Base-by-base conservation (phyloP, 2,797 vertebrate species). In the Pogoniulus pusillus region DNA sequence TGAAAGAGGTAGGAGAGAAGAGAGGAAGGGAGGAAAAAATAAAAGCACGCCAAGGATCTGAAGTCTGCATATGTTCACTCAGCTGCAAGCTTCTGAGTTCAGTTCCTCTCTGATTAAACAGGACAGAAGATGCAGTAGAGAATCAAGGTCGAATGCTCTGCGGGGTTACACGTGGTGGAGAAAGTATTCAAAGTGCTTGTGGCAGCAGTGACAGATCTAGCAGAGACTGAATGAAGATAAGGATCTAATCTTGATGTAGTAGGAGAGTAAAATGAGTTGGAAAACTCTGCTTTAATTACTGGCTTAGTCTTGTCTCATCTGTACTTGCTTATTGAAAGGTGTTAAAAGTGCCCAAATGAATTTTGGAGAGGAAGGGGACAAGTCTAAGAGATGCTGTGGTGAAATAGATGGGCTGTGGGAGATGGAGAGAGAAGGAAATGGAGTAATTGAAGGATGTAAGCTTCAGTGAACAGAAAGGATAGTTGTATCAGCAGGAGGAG, bases 371-470 rank as follows among this genome's bases (percentile, higher is more conserved):
- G 71, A 90, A 85, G 10, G 13, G 30, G 12, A 16, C 23, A 58
- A 73, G 14, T 51, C 60, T 79, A 82, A 22, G 49, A 79, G 62
- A 17, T 73, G 60, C 57, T 70, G 45, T 76, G 60, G 19, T 63
- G 49, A 82, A 91, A 60, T 64, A 90, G 64, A 63, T 53, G 73
- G 62, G 16, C 83, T 85, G 47, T 39, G 58, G 47, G 32, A 63
- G 76, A 80, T 77, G 59, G 47, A 84, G 43, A 71, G 58, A 82
- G 58, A 34, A 91, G 54, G 76, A 89, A 87, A 62, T 71, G 59
- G 34, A 71, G 64, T 82, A 85, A 90, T 58, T 91, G 75, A 68
- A 90, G 93, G 86, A 91, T 93, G 58, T 82, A 84, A 77, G 91
- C 90, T 86, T 84, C 37, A 2, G 37, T 80, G 90, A 91, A 57